A percentile compares a stretch with the other conserved stretches of the same genome.
phyloP scores from a whole-genome alignment of 2,113 vertebrate species.

The Podarcis muralis region DNA sequence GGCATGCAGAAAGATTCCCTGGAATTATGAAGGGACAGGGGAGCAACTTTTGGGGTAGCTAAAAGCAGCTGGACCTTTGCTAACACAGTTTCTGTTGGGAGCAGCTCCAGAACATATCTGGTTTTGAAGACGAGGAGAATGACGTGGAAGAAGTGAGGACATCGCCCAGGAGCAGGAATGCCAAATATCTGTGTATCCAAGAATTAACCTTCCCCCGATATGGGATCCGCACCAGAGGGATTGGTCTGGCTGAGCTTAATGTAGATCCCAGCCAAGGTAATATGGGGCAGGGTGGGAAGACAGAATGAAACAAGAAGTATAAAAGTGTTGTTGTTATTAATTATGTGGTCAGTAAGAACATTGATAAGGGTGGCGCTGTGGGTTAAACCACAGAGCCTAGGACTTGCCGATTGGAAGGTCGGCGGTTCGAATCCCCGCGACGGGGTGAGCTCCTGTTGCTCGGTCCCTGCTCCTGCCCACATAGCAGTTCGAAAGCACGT shows the following conservation, averaged over 20 bases:
- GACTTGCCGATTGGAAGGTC: too few relatives aligned
- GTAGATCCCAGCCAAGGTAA: constrained; percentile 55
- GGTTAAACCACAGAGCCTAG: too few relatives aligned
- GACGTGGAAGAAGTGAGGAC: neutral
- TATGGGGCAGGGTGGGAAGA: too few relatives aligned
- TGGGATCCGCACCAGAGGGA: constrained; percentile 58
- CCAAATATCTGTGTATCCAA: constrained; percentile 76
- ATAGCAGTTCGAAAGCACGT: too few relatives aligned
- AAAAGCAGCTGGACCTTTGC: neutral
- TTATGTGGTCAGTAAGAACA: neutral
- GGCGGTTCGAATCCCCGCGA: too few relatives aligned
- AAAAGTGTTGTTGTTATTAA: neutral
- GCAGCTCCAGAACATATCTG: constrained; percentile 79
- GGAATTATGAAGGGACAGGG: too few relatives aligned
- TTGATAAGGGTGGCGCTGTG: too few relatives aligned
- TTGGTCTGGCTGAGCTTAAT: constrained; percentile 64
- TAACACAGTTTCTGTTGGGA: constrained; percentile 5
- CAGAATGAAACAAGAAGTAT: too few relatives aligned
- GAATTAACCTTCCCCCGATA: constrained; percentile 70
- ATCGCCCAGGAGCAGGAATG: neutral
- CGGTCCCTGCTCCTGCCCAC: too few relatives aligned
- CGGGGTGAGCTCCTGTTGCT: too few relatives aligned
- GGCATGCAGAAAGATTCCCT: neutral
- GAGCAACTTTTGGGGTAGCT: neutral
- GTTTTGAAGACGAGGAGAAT: constrained; percentile 46